Evolutionary conservation across 2,888 invertebrate genomes (phyloP).

Genomic region (Belgica antarctica): DNA sequence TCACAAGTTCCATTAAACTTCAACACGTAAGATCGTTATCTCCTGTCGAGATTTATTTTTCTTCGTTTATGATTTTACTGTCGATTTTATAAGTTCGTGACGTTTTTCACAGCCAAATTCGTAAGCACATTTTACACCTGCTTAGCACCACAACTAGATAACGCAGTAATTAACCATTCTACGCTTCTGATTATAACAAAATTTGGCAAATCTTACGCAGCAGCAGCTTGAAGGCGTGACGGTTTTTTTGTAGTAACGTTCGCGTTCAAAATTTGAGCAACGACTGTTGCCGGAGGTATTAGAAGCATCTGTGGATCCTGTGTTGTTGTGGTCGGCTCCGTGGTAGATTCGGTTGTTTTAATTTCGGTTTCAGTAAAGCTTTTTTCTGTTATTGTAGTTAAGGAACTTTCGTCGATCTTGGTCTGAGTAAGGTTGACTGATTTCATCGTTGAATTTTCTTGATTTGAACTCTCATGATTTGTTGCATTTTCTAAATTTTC

Average conservation of each 20-base stretch:
- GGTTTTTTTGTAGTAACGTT: constrained; percentile 22
- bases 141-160: too few relatives aligned
- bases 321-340: neutral
- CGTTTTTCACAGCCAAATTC: too few relatives aligned
- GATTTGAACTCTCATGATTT: neutral
- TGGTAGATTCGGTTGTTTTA: neutral
- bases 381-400: neutral
- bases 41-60: too few relatives aligned
- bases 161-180: too few relatives aligned
- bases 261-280: constrained; percentile 25
- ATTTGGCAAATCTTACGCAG: too few relatives aligned
- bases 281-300: constrained; percentile 37
- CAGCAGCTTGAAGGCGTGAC: constrained; percentile 25
- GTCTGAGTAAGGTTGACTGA: neutral
- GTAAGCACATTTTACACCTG: too few relatives aligned
- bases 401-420: neutral
- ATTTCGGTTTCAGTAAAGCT: neutral
- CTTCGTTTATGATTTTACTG: too few relatives aligned
- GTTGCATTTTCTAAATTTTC: neutral
- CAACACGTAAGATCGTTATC: too few relatives aligned
- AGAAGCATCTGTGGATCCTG: neutral
- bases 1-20: too few relatives aligned
- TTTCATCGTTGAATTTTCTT: neutral
- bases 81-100: too few relatives aligned
- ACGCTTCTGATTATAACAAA: too few relatives aligned